A percentile compares a stretch with the other conserved stretches of the same genome.
phyloP scores from a whole-genome alignment of 2,113 vertebrate species.

The Ceyx melanurus region DNA sequence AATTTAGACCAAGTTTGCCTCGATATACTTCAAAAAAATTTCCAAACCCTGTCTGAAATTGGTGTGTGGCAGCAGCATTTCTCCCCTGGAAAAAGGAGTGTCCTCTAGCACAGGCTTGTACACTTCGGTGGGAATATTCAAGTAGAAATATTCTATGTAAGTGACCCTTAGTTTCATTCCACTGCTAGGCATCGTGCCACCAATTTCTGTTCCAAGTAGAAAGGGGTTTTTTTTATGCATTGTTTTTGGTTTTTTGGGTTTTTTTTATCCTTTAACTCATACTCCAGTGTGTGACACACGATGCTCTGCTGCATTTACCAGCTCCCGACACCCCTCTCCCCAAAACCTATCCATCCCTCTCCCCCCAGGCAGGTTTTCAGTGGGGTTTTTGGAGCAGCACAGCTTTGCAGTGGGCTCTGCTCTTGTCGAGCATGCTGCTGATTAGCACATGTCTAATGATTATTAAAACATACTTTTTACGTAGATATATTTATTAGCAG shows the following conservation, averaged over 20 bases:
- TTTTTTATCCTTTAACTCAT: not conserved
- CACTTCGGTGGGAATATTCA: not conserved
- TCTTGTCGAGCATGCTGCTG: not conserved
- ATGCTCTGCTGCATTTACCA: fast-evolving
- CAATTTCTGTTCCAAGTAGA: not conserved
- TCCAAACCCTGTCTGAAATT: not conserved
- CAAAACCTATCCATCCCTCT: fast-evolving
- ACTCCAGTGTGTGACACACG: fast-evolving
- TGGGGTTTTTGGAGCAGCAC: not conserved
- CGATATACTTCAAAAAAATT: not conserved
- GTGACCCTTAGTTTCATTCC: not conserved
- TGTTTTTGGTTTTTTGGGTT: not conserved
- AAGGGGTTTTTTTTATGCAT: not conserved
- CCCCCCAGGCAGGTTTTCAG: not conserved
- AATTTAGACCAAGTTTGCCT: not conserved
- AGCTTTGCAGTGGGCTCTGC: not conserved
- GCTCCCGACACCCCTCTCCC: fast-evolving
- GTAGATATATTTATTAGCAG: no score
- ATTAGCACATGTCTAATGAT: not conserved
- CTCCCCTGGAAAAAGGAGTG: no score
- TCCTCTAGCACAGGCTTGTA: fast-evolving
- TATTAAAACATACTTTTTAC: not conserved
- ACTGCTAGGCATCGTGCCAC: not conserved
- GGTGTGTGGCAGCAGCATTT: not conserved
- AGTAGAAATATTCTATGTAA: not conserved